Base-by-base conservation (phyloP, 1,140 invertebrate species). In the Drosophila cardini region DNA sequence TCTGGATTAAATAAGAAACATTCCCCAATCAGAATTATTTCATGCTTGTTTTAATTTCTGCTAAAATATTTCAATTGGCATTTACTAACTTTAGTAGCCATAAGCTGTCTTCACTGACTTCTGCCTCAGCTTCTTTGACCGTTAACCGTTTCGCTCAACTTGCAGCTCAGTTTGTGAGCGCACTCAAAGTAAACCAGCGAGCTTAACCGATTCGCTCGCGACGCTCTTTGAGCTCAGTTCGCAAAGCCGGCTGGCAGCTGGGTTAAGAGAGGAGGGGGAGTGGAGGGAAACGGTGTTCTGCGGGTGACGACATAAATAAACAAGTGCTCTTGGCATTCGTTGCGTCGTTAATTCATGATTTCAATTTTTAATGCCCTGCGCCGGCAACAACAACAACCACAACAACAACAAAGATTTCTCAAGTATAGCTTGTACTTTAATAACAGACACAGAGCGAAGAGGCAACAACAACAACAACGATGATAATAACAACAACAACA, bases 291-390 rank as follows among this genome's bases (percentile, higher is more conserved):
- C n/a, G 9, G 36, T 9, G 21, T 36, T 5, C 53, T 46, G 61
- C 53, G 52, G 61, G 61, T 32, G 45, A 62, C 45, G 42, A 87
- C 83, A 89, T 87, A 89, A 87, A 87, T 87, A 87, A 87, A 89
- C 83, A 87, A 87, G 83, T 87, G 83, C 83, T 87, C 84, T 87
- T 89, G 83, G 83, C 83, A 89, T 89, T 89, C 76, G 84, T 64
- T 71, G 79, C 76, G 83, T 87, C 84, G 83, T 87, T 87, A 87
- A 87, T 87, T 87, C 83, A 87, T 87, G 83, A 87, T 87, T 87
- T 87, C 80, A 87, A 89, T 87, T 83, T 87, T 89, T 87, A 87
- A 83, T 87, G 84, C 83, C 68, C 83, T 87, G 79, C 68, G 76
- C 79, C 83, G 60, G 71, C 71, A 78, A 71, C 82, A 81, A 73